Evolutionary conservation across 2,888 invertebrate genomes (phyloP), one percentile per base, ranked within the genome.

Genomic region (Elgonia sp.): DNA sequence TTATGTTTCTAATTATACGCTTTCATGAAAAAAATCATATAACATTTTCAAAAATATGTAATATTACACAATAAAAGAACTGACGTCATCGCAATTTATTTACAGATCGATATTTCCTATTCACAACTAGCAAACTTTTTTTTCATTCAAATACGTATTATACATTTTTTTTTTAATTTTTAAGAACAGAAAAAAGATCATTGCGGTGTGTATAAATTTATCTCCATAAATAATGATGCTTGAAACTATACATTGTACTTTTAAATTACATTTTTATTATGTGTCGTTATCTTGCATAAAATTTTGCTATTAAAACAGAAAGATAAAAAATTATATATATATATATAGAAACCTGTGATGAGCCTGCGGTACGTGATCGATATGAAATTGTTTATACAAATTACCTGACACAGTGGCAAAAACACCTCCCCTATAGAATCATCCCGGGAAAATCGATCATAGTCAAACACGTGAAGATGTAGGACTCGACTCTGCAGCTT

Each of bases 341-440:
- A 3, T 16, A 14, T n/a, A 10, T 46, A 18, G 46, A 62, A 62
- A 62, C 37, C 0, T 9, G 16, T n/a, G 62, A 12, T 18, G 21
- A 20, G 20, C 60, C 1, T 7, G 55, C 10, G 21, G 50, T n/a
- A n/a, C n/a, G n/a, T 50, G 50, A 69, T 14, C 50, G 29, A 7
- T 46, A 29, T 18, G 60, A n/a, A 55, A 84, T 84, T 72, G 70
- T 77, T 84, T 37, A 73, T 70, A 39, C 77, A 77, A 91, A 93
- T 95, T 95, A 98, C 98, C 97, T 98, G 98, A 94, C 98, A 98
- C 9, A 98, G 95, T 8, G 98, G 98, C 92, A 98, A 95, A 95
- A 98, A 98, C 90, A 98, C 98, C 95, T 98, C 98, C 5, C 98
- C 98, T 92, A 98, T 98, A 69, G 98, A 98, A 94, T 98, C 98